phyloP scores from a whole-genome alignment of 2,888 invertebrate species.

The Euzetes globulus region DNA sequence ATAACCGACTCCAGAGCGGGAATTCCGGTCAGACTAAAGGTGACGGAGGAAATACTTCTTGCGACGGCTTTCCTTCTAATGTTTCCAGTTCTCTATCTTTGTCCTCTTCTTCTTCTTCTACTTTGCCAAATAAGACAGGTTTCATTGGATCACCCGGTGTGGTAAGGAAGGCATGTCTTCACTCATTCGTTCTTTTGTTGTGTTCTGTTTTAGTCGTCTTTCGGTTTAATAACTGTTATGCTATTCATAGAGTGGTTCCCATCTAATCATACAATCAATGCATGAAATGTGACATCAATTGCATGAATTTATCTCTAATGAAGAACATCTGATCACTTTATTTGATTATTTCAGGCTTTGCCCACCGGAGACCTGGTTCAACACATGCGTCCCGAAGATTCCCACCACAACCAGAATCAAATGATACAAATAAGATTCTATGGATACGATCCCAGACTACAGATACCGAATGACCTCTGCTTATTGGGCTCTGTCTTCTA shows the following conservation, averaged over 20 bases:
- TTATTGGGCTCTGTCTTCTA: conserved; percentile 87
- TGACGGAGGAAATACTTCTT: conserved; percentile 37
- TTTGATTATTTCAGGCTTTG: background rate
- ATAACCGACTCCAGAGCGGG: conserved; percentile 58
- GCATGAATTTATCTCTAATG: conserved; percentile 5
- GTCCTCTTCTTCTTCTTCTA: conserved; percentile 31
- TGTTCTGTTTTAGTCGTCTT: background rate
- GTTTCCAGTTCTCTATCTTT: conserved; percentile 31
- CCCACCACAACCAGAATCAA: background rate
- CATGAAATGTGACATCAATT: background rate
- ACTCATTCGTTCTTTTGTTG: background rate
- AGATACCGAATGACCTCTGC: conserved; percentile 70
- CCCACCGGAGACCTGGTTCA: conserved; percentile 20
- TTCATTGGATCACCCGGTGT: conserved; percentile 34
- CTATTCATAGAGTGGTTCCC: background rate
- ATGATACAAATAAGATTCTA: conserved; percentile 55
- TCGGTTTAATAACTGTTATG: background rate
- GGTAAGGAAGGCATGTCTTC: conserved; percentile 30
- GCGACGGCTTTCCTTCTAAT: conserved; percentile 38
- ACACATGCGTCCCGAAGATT: background rate
- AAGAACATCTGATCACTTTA: background rate
- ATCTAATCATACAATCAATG: too few species aligned
- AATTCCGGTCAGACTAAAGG: conserved; percentile 26
- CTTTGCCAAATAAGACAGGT: conserved; percentile 27
- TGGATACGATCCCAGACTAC: conserved; percentile 81